Percentiles rank a stretch among this genome's conserved stretches.
These are phyloP conservation scores for Phalacrocorax brasilianus DNA, from an alignment of 2,113 vertebrate species.

Conservation along the genomic window DNA sequence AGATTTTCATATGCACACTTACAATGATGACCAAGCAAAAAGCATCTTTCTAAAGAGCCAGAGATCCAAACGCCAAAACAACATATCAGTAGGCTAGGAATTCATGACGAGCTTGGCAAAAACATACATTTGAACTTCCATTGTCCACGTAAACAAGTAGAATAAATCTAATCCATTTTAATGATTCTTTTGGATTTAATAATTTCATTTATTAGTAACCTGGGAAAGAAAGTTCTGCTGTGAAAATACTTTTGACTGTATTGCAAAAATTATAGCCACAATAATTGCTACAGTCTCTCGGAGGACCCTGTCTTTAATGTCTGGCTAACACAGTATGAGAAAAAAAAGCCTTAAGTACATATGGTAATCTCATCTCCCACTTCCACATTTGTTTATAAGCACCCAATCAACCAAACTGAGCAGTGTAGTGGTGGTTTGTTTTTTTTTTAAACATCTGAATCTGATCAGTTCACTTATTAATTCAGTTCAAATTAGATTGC, in stretches of 20 bases:
- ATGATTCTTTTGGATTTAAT: neutral
- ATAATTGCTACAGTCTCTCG: neutral
- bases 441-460: neutral
- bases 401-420: neutral
- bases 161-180: neutral
- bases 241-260: neutral
- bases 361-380: neutral
- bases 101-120: neutral
- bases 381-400: neutral
- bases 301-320: neutral
- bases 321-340: neutral
- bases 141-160: neutral
- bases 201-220: neutral
- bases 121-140: neutral
- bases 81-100: neutral
- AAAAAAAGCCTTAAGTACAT: neutral
- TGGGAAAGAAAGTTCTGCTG: neutral
- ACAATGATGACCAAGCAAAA: neutral
- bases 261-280: neutral
- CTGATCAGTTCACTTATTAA: slow-evolving; percentile 40
- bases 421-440: neutral
- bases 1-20: neutral
- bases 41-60: neutral
- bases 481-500: slow-evolving; percentile 38
- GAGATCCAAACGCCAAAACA: neutral